Evolutionary conservation across 1,140 invertebrate genomes (phyloP).

Genomic region (Brachionus rubens): DNA sequence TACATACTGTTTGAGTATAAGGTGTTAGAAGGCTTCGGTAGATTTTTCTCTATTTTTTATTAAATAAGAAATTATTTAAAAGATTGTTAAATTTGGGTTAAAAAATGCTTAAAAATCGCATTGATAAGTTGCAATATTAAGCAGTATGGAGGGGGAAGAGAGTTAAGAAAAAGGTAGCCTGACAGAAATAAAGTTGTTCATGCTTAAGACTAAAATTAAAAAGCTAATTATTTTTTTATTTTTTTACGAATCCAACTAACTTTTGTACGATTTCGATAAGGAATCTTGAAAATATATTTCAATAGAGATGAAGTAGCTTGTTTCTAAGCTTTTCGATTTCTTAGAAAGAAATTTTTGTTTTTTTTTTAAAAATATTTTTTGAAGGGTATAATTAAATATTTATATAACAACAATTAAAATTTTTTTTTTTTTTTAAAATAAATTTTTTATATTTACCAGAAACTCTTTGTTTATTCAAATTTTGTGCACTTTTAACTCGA

Average conservation of each 20-base stretch:
- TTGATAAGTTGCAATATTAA: too few relatives aligned
- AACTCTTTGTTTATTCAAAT: conserved; percentile 27
- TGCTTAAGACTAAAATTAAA: too few relatives aligned
- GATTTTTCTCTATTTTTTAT: background rate
- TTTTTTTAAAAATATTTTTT: background rate
- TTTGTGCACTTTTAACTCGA: conserved; percentile 38
- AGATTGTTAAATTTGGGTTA: background rate
- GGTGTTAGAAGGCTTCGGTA: conserved; percentile 3
- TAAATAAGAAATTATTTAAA: background rate
- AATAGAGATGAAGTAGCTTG: background rate
- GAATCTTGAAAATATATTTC: background rate
- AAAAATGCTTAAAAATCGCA: background rate
- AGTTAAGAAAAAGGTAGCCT: too few relatives aligned
- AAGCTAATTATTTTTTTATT: too few relatives aligned
- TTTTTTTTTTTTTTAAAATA: too few relatives aligned
- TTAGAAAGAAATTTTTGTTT: background rate
- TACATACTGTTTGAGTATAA: conserved; percentile 39
- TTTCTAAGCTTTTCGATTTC: conserved; percentile 2
- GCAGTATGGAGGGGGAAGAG: too few relatives aligned
- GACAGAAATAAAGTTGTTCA: too few relatives aligned
- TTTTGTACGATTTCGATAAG: too few relatives aligned
- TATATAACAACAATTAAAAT: too few relatives aligned
- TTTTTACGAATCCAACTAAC: too few relatives aligned
- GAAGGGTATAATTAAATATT: too few relatives aligned
- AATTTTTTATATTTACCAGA: conserved; percentile 22